Evolutionary conservation across 2,797 vertebrate genomes (phyloP).

Genomic region (Cygnus olor): DNA sequence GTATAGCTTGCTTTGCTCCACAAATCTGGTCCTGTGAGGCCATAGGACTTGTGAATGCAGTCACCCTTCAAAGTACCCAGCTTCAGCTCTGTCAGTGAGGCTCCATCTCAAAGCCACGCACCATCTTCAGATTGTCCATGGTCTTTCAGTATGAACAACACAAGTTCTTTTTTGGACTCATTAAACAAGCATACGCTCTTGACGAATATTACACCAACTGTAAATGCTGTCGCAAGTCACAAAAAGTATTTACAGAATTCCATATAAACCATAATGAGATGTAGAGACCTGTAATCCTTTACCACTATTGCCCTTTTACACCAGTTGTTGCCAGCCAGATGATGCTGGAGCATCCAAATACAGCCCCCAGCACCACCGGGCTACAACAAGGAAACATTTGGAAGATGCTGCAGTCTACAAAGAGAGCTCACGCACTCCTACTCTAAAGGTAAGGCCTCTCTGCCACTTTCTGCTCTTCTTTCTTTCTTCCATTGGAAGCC

Average conservation of each 20-base stretch:
- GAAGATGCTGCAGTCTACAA: neutral
- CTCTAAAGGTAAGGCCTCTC: neutral
- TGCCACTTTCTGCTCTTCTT: neutral
- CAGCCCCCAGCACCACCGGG: neutral
- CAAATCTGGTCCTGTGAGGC: neutral
- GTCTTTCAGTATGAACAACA: neutral
- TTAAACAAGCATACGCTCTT: neutral
- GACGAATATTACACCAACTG: neutral
- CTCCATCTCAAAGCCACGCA: neutral
- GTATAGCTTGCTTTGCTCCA: neutral
- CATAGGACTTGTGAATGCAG: neutral
- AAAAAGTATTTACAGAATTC: neutral
- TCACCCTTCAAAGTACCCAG: neutral
- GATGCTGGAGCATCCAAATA: neutral
- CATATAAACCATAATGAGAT: neutral
- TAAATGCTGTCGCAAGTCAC: neutral
- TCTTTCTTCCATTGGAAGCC: neutral
- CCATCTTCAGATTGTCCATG: fast-evolving
- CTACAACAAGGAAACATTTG: neutral
- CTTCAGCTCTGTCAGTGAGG: neutral
- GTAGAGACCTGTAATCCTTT: neutral
- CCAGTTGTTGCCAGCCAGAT: neutral
- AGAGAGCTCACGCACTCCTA: neutral
- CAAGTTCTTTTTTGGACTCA: neutral
- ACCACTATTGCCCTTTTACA: too few species aligned